Conservation (phyloP, 1,140 invertebrate genomes). For the Ostrea edulis region DNA sequence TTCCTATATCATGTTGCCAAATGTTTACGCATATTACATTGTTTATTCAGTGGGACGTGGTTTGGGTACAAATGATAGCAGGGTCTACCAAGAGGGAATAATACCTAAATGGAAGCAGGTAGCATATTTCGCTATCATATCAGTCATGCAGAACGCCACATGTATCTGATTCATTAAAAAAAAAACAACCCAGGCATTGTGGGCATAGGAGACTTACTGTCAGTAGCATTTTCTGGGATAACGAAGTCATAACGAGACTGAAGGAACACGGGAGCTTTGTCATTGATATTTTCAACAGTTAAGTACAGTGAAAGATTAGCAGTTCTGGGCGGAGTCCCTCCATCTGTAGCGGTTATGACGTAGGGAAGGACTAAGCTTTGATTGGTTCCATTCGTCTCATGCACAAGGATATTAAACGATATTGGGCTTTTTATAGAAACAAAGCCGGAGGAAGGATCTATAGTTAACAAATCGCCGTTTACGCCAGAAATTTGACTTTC, state of each 20-base stretch:
- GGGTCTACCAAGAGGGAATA: no score
- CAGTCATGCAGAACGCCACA: no score
- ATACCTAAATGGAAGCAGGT: no score
- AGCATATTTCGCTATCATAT: no score
- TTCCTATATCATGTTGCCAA: no score
- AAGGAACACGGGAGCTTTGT: slow-evolving; percentile 92
- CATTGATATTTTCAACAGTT: slow-evolving; percentile 94
- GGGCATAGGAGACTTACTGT: neutral
- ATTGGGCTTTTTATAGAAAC: neutral
- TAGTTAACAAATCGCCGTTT: neutral
- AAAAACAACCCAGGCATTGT: no score
- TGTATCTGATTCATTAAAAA: no score
- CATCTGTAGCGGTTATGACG: slow-evolving; percentile 84
- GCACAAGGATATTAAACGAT: neutral
- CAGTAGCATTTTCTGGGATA: slow-evolving; percentile 87
- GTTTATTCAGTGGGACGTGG: no score
- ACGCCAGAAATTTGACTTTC: neutral
- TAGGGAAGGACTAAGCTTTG: neutral
- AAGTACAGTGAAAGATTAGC: slow-evolving; percentile 79
- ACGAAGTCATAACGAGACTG: slow-evolving; percentile 89
- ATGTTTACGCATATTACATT: no score
- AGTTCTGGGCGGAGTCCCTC: slow-evolving; percentile 54
- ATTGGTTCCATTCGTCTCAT: neutral
- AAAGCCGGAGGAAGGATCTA: neutral
- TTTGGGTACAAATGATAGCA: no score